These are phyloP conservation scores for Chelon auratus DNA, from an alignment of 2,797 vertebrate genomes.

Conservation along the genomic window DNA sequence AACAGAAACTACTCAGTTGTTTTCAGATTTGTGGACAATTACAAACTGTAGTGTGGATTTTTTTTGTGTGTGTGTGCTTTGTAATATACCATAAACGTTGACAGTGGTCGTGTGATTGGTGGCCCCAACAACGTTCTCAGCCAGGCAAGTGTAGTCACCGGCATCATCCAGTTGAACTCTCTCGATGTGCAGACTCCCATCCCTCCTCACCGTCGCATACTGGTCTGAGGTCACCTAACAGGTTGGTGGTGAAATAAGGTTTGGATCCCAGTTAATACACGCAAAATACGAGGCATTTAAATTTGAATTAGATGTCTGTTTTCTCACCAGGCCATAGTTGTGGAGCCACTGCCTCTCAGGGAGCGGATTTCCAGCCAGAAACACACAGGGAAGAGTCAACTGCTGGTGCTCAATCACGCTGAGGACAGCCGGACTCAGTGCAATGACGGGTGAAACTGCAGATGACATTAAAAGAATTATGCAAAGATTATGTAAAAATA, in stretches of 20 bases:
- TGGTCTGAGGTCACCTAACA: constrained; percentile 90
- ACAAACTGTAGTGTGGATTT: neutral
- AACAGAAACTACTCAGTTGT: too few relatives aligned
- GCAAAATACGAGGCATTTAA: neutral
- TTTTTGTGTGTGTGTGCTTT: neutral
- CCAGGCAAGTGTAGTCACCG: constrained; percentile 93
- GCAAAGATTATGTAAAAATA: neutral
- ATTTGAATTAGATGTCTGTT: neutral
- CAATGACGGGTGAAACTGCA: constrained; percentile 91
- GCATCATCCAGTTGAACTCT: constrained; percentile 89
- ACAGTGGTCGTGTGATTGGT: constrained; percentile 90
- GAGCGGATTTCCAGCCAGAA: constrained; percentile 94
- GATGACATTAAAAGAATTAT: constrained; percentile 9
- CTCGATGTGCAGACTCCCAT: constrained; percentile 95
- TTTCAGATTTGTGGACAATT: neutral
- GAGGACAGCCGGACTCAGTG: constrained; percentile 88
- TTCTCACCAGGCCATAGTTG: constrained; percentile 90
- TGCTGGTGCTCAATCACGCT: constrained; percentile 93
- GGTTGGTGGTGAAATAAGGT: neutral
- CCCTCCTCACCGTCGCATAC: constrained; percentile 88
- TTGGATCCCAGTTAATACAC: neutral
- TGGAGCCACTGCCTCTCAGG: constrained; percentile 95
- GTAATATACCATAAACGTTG: constrained; percentile 87
- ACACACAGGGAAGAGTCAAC: constrained; percentile 91
- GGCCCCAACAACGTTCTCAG: constrained; percentile 90